Conservation (phyloP, 1,140 invertebrate genomes). For the Drosophila lacertosa region DNA sequence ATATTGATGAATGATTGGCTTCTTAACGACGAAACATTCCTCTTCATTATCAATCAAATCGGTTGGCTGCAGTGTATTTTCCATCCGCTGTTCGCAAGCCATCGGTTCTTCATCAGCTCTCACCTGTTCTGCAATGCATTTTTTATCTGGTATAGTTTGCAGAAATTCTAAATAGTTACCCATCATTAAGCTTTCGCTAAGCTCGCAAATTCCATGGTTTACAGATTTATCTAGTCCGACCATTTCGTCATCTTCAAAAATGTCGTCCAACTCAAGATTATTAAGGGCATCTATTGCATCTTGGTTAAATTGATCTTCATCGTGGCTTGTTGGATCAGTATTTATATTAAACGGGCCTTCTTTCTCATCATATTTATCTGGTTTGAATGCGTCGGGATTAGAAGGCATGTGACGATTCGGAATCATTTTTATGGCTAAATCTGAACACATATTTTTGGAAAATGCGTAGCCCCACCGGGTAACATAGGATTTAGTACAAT, state of each 20-base stretch:
- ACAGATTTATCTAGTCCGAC: background rate
- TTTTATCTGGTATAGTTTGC: no score
- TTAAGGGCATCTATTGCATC: background rate
- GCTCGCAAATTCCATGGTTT: background rate
- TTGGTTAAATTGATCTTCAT: background rate
- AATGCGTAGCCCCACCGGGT: conserved; percentile 40
- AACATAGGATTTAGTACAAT: conserved; percentile 30
- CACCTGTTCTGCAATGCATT: no score
- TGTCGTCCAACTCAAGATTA: conserved; percentile 8
- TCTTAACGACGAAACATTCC: background rate
- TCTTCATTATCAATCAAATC: background rate
- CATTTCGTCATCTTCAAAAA: conserved; percentile 4
- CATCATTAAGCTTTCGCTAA: background rate
- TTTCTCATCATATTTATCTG: background rate
- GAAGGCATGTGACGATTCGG: conserved; percentile 20
- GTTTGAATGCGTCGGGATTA: background rate
- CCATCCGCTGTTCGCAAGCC: background rate
- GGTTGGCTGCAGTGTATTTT: background rate
- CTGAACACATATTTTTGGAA: conserved; percentile 22
- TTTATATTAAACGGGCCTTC: background rate
- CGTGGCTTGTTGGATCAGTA: background rate
- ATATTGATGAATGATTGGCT: background rate
- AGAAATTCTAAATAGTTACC: no score
- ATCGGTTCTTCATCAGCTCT: background rate
- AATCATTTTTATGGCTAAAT: conserved; percentile 28